A percentile compares a stretch with the other conserved stretches of the same genome.
Conservation (phyloP, 2,113 vertebrate species). For the Sebastes fasciatus region DNA sequence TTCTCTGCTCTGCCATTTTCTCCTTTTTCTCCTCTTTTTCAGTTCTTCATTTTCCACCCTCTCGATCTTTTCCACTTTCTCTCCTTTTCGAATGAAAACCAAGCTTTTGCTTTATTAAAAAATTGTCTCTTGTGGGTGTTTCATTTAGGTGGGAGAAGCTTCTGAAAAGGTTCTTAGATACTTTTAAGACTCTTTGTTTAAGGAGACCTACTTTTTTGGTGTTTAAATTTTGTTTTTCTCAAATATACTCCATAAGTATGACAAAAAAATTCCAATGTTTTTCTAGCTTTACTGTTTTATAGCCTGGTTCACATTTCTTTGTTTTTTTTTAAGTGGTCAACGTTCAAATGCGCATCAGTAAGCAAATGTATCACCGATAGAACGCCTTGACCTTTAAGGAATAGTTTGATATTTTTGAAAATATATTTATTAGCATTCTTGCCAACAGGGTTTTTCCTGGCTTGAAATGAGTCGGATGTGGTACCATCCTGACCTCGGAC, state of each 20-base stretch:
- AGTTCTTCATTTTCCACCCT: neutral
- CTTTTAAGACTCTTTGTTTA: neutral
- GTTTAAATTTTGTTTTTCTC: neutral
- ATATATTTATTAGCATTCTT: neutral
- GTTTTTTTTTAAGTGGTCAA: neutral
- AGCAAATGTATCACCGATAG: neutral
- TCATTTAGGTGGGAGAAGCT: neutral
- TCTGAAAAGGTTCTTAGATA: constrained; percentile 5
- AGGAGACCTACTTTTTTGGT: constrained; percentile 2
- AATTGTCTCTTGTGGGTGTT: neutral
- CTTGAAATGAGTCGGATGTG: too few species aligned
- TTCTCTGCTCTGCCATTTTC: constrained; percentile 8
- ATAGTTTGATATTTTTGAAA: neutral
- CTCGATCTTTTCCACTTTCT: neutral
- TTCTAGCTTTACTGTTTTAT: neutral
- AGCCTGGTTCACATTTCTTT: neutral
- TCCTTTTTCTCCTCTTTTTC: neutral
- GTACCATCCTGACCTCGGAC: too few species aligned
- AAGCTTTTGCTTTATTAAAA: constrained; percentile 25
- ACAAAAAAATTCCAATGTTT: neutral
- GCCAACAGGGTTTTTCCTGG: neutral
- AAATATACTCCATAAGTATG: neutral
- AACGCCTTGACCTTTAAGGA: neutral
- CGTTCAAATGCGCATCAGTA: neutral
- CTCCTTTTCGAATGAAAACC: constrained; percentile 9